Base-by-base conservation (phyloP, 2,797 vertebrate species). In the Clamator glandarius region DNA sequence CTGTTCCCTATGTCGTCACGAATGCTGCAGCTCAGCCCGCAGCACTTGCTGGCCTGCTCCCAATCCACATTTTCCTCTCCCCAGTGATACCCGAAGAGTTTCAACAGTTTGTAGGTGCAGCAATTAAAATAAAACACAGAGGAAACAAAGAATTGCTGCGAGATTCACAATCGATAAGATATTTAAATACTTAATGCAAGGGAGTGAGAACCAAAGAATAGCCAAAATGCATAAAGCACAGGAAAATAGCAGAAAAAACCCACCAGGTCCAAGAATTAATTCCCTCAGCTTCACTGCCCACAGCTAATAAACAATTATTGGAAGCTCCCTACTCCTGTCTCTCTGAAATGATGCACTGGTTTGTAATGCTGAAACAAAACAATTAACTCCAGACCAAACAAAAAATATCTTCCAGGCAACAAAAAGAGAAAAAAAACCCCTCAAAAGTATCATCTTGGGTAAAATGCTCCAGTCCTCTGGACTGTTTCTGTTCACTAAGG, bases 401-500 rank as follows among this genome's bases (percentile, higher is more conserved):
- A 67, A 44, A 91, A 92, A 29, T 57, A 83, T 15, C n/a, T 57
- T 80, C 39, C 61, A 77, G 54, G 6, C 29, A 61, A 78, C 14
- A 74, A 72, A 92, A 79, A 72, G 24, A 61, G 59, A 46, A 59
- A 24, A 15, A 44, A 44, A 44, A 44, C 17, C 2, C 1, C 31
- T 82, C 55, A 88, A 90, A 88, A 89, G n/a, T 54, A 9, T 44
- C 29, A 39, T 86, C 92, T 86, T 58, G 51, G 33, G 17, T 66
- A 90, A 90, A 92, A 75, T 21, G 42, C 7, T 58, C 26, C 11
- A 50, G 70, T 39, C 41, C 46, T 54, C 20, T 64, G 33, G 28
- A 23, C 31, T 80, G 39, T 44, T 48, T 10, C 25, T 61, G n/a
- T 39, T 33, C 48, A 55, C 48, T 14, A 18, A 31, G 31, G 33